A percentile compares a stretch with the other conserved stretches of the same genome.
Evolutionary conservation across 2,113 vertebrate genomes (phyloP).

Genomic region (Centropus bengalensis): DNA sequence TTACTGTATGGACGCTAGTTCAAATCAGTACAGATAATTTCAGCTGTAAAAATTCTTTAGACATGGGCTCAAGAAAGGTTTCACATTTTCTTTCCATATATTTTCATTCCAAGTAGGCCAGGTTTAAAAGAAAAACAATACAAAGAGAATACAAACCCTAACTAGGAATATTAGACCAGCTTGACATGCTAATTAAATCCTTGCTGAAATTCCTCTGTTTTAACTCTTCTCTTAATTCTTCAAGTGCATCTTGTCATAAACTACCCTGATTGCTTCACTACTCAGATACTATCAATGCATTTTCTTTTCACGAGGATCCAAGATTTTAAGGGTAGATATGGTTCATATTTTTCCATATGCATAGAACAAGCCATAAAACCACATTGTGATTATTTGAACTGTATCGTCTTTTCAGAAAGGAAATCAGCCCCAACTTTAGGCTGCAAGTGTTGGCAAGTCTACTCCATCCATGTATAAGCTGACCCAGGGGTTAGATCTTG

Average conservation of each 20-base stretch:
- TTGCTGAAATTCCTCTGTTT: not conserved
- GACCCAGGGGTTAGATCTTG: not conserved
- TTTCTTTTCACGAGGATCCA: not conserved
- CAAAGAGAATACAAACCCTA: not conserved
- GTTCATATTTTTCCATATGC: not conserved
- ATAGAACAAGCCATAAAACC: not conserved
- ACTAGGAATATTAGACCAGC: not conserved
- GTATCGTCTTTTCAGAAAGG: not conserved
- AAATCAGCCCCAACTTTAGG: not conserved
- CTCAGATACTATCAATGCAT: not conserved
- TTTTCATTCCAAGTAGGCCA: not conserved
- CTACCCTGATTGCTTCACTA: constrained; percentile 14
- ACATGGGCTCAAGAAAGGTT: not conserved
- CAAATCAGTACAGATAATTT: not conserved
- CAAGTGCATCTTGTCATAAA: constrained; percentile 6
- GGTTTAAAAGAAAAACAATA: not conserved
- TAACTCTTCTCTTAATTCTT: constrained; percentile 16
- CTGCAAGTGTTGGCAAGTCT: not conserved
- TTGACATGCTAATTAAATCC: not conserved
- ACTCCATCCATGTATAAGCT: not conserved
- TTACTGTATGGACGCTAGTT: accelerated
- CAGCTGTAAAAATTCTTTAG: not conserved
- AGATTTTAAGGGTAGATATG: not conserved
- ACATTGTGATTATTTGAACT: not conserved
- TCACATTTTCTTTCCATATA: not conserved